Evolutionary conservation across 2,113 vertebrate genomes (phyloP).

Genomic region (Mirza zaza): DNA sequence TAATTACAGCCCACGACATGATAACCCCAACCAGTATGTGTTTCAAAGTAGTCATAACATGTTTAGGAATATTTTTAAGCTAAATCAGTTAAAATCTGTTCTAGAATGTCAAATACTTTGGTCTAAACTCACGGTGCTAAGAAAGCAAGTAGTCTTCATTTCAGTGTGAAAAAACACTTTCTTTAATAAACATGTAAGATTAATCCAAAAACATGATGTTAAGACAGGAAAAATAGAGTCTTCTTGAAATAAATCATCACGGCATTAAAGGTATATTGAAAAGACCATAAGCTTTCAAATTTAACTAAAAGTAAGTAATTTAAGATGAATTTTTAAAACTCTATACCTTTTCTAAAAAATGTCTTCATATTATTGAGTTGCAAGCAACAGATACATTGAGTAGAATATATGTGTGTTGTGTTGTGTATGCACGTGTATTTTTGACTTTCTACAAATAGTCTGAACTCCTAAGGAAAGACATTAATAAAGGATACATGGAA

Average conservation of each 20-base stretch:
- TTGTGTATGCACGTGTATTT: background rate
- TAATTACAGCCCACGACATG: background rate
- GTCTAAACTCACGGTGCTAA: background rate
- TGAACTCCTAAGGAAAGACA: background rate
- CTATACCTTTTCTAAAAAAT: background rate
- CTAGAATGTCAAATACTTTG: background rate
- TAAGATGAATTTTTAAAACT: background rate
- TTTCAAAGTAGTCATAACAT: background rate
- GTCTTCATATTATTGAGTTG: background rate
- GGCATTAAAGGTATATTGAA: background rate
- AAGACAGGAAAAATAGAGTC: background rate
- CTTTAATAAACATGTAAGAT: background rate
- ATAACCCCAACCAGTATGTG: background rate
- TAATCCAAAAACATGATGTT: background rate
- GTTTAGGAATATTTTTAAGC: background rate
- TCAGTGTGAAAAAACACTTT: background rate
- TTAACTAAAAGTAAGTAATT: background rate
- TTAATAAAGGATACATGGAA: background rate
- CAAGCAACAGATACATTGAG: background rate
- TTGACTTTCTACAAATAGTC: background rate
- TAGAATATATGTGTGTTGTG: background rate
- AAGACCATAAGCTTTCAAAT: background rate
- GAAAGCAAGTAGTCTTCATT: background rate
- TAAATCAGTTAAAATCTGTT: background rate
- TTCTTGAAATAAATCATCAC: background rate